A percentile compares a stretch with the other conserved stretches of the same genome.
Evolutionary conservation across 2,113 vertebrate genomes (phyloP).

Genomic region (Oreotrochilus melanogaster): DNA sequence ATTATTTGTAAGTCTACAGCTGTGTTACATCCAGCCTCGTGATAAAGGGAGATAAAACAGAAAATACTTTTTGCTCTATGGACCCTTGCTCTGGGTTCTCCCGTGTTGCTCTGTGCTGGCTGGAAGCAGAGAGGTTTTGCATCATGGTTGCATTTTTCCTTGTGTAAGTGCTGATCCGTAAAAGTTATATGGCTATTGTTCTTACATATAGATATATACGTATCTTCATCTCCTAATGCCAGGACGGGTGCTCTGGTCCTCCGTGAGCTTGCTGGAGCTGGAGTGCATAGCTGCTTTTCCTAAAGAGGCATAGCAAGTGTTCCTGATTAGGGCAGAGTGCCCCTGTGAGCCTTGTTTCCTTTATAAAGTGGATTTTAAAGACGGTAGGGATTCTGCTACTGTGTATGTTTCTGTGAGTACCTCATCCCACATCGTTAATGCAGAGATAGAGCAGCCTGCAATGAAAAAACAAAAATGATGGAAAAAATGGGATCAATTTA

Average conservation of each 20-base stretch:
- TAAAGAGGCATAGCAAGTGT: background rate
- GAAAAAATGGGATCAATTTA: slow-evolving; percentile 51
- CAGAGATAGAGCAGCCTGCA: slow-evolving; percentile 2
- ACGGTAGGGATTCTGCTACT: background rate
- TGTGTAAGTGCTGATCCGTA: background rate
- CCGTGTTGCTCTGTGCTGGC: background rate
- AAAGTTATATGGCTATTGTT: background rate
- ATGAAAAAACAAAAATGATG: slow-evolving; percentile 32
- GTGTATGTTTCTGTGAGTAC: background rate
- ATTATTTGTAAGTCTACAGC: slow-evolving; percentile 53
- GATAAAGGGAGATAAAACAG: slow-evolving; percentile 30
- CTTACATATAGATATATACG: background rate
- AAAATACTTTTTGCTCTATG: background rate
- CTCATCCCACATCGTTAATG: background rate
- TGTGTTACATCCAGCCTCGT: slow-evolving; percentile 21
- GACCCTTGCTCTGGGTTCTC: background rate
- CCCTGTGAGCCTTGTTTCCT: slow-evolving; percentile 44
- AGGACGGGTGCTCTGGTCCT: background rate
- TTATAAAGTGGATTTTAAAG: slow-evolving; percentile 40
- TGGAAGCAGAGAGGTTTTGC: background rate
- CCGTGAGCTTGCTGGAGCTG: fast-evolving
- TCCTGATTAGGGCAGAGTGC: slow-evolving; percentile 3
- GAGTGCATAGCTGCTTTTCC: background rate
- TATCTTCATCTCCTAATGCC: background rate
- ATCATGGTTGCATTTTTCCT: background rate